These are phyloP conservation scores for Ficedula albicollis DNA, from an alignment of 2,797 vertebrate species.

Conservation along the genomic window DNA sequence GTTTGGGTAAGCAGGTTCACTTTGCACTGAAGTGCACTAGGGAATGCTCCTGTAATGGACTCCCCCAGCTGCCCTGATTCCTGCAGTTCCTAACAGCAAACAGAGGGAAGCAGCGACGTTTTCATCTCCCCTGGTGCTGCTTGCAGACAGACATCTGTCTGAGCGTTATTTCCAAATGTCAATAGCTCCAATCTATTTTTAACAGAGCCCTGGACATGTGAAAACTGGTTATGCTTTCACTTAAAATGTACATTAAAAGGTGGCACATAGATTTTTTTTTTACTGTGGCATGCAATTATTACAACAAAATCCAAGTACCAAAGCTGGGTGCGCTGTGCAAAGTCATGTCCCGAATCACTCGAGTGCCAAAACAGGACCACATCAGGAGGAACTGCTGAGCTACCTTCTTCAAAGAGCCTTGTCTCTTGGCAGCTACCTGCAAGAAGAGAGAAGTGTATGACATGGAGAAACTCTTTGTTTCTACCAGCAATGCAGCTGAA, in stretches of 20 bases:
- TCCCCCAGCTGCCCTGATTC: neutral
- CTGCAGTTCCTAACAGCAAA: neutral
- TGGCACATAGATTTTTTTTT: neutral
- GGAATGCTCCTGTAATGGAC: neutral
- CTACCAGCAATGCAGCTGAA: neutral
- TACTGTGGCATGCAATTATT: neutral
- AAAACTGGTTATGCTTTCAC: neutral
- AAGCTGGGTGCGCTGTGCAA: constrained; percentile 98
- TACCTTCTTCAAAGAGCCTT: constrained; percentile 93
- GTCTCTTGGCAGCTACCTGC: constrained; percentile 95
- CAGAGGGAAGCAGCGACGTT: neutral
- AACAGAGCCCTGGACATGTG: neutral
- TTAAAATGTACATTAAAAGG: neutral
- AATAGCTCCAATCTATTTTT: neutral
- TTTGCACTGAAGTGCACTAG: neutral
- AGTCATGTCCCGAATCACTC: constrained; percentile 99
- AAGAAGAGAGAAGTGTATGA: constrained; percentile 46
- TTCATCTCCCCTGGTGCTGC: neutral
- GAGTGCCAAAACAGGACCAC: constrained; percentile 99
- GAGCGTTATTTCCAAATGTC: neutral
- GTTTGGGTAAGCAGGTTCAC: neutral
- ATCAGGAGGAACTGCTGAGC: constrained; percentile 98
- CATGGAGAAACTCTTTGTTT: neutral
- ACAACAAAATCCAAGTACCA: constrained; percentile 77
- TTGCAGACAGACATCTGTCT: neutral